Evolutionary conservation across 2,797 vertebrate species (phyloP), one percentile per base, ranked within the genome.

Genomic region (Chaenodraco wilsoni): DNA sequence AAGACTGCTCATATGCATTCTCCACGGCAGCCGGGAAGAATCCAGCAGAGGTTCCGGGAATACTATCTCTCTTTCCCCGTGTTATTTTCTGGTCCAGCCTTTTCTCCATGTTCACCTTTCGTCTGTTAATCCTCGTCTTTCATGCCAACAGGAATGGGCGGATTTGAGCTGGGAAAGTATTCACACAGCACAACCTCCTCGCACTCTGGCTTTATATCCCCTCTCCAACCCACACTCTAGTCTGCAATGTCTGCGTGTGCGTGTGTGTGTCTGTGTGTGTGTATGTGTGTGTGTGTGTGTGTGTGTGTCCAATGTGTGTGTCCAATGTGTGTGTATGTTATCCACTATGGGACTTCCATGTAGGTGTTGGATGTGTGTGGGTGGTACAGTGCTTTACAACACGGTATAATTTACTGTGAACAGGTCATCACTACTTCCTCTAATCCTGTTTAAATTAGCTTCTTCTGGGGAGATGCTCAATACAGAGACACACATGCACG

Each of bases 81-180:
- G 79, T 84, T 87, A 76, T 76, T 83, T 85, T 81, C 69, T 66
- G 33, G 87, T 80, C 79, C 65, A 65, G 75, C 82, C 72, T 82
- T 83, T 85, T 81, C 79, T 91, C 74, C 85, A 51, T 88, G 86
- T 90, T 92, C 88, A 86, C 88, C 89, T 92, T 93, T 87, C 85
- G 76, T 87, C 81, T 82, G 75, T 69, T 93, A 92, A 93, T 93
- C 90, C 88, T 23, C 1, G 65, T 80, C 86, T 87, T 93, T 92
- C 90, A 85, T 89, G 84, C 87, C 86, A 79, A 91, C 87, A 90
- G 89, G 83, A 92, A 88, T 57, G 72, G 82, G 78, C 23, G 84
- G 92, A 93, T 93, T 92, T 92, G 69, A 89, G 83, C 76, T 60
- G 82, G 86, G 82, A 85, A 89, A 79, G 79, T 74, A 78, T 86